Base-by-base conservation (phyloP, 2,797 vertebrate genomes). In the Phrynocephalus vlangalii region DNA sequence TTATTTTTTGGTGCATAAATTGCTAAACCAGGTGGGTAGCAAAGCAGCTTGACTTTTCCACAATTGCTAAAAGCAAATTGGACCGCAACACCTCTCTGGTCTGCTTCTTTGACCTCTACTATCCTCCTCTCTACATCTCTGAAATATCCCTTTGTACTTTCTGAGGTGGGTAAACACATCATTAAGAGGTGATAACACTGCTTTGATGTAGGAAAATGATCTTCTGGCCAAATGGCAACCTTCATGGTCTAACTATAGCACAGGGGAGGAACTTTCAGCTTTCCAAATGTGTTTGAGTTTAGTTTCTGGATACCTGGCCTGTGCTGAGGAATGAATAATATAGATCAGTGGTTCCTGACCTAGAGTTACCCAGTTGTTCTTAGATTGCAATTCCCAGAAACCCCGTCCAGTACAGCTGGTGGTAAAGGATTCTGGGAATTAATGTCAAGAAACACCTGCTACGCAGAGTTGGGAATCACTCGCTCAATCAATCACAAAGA, bases 21-120 rank as follows among this genome's bases (percentile, higher is more conserved):
- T 88, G n/a, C n/a, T 88, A 38, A 88, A 68, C 1, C 22, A 88
- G 77, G 87, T 88, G 56, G 5, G 79, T 87, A 20, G 22, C 82
- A 30, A 67, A 82, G 22, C n/a, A n/a, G 48, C 38, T 30, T 44
- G 33, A 76, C 9, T 13, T 28, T 50, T 78, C 8, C 13, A 30
- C 20, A 10, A 73, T 76, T 67, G 33, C 24, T 33, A 67, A 75
- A 66, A 30, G 15, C 24, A 76, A 66, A 6, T 16, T 10, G 6
- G 33, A 20, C 18, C n/a, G 6, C 33, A 48, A 70, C 8, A 50
- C 15, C 50, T 26, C 70, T 22, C 68, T 52, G 20, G 22, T 1
- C 3, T 83, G 30, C 68, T 84, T 9, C 18, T 20, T 28, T 22
- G 48, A 28, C 9, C 10, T 77, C 22, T 48, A 8, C 3, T 75